Evolutionary conservation across 2,797 vertebrate species (phyloP).

Genomic region (Chloroceryle amazona): DNA sequence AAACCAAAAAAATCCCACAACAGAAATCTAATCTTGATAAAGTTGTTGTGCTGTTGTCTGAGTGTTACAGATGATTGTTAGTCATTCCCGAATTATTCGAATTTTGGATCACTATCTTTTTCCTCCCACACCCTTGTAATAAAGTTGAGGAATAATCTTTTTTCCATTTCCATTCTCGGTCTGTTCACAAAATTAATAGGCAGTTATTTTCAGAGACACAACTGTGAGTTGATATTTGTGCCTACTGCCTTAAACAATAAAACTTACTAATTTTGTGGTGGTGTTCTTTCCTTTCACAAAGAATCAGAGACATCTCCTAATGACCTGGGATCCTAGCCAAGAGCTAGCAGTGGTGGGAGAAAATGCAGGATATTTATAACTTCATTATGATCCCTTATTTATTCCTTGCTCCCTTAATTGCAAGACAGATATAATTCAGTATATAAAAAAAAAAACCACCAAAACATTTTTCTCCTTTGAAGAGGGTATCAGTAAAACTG

Average conservation of each 20-base stretch:
- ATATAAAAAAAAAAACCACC: not conserved
- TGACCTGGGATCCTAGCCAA: constrained; percentile 62
- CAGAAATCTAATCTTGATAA: not conserved
- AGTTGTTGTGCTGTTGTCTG: not conserved
- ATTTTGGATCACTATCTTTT: not conserved
- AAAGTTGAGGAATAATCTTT: not conserved
- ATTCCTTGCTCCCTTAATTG: not conserved
- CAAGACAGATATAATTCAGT: not conserved
- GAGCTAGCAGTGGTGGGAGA: not conserved
- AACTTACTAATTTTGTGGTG: not conserved
- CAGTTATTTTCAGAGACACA: not conserved
- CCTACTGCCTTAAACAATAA: not conserved
- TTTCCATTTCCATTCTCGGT: not conserved
- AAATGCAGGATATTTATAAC: constrained; percentile 55
- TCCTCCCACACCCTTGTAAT: not conserved
- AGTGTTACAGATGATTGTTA: not conserved
- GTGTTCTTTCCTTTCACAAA: constrained; percentile 47
- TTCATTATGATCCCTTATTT: constrained; percentile 17
- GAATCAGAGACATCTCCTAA: constrained; percentile 35
- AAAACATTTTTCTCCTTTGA: not conserved
- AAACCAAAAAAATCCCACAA: not conserved
- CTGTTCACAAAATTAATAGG: not conserved
- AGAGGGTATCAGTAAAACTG: not conserved
- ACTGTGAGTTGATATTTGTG: not conserved
- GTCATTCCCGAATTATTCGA: not conserved